Evolutionary conservation across 2,888 invertebrate species (phyloP).

Genomic region (Trachelus troglodyta): DNA sequence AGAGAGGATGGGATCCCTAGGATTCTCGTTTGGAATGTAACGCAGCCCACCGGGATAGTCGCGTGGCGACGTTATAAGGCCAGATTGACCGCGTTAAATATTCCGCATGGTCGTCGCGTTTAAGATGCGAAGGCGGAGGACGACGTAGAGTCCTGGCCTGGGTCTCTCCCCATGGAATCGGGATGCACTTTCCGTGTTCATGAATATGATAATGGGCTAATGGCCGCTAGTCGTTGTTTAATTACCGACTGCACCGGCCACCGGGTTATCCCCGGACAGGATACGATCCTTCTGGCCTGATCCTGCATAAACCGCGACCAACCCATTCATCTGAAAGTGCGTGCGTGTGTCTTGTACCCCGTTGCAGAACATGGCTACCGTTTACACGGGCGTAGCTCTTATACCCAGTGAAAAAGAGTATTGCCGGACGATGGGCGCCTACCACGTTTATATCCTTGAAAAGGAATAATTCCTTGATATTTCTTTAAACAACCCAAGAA

Average conservation of each 20-base stretch:
- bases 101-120: conserved; percentile 20
- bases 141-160: conserved; percentile 15
- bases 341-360: conserved; percentile 50
- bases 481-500: background rate
- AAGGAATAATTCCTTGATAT: background rate
- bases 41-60: conserved; percentile 52
- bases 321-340: conserved; percentile 47
- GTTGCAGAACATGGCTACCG: conserved; percentile 32
- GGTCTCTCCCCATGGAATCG: conserved; percentile 52
- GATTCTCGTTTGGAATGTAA: background rate
- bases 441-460: background rate
- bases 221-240: conserved; percentile 65
- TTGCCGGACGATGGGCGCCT: background rate
- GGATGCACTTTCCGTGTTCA: conserved; percentile 65
- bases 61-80: conserved; percentile 41
- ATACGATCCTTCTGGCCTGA: conserved; percentile 25
- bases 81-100: conserved; percentile 14
- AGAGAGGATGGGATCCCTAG: background rate
- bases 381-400: conserved; percentile 17
- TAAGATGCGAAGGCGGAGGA: conserved; percentile 14
- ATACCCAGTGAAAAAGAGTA: background rate
- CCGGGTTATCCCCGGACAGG: conserved; percentile 29
- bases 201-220: conserved; percentile 66
- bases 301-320: conserved; percentile 28
- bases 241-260: conserved; percentile 52